Conservation (phyloP, 2,113 vertebrate species). For the Ceuthmochares aereus region DNA sequence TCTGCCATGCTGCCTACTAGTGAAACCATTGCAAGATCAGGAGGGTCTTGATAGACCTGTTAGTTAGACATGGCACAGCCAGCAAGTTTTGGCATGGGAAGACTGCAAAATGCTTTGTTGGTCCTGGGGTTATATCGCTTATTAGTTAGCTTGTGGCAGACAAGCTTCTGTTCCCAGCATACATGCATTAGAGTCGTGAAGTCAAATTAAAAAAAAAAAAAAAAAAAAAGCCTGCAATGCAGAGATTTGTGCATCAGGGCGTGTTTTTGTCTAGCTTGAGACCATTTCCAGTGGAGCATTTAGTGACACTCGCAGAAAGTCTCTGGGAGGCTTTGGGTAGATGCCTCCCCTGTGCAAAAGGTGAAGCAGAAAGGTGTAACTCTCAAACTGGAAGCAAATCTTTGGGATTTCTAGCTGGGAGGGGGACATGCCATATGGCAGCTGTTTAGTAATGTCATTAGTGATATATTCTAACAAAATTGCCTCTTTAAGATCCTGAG, state of each 20-base stretch:
- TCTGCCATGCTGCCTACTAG: neutral
- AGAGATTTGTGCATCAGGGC: neutral
- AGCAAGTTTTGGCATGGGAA: neutral
- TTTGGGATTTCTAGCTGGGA: neutral
- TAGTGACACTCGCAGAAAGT: neutral
- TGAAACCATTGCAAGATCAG: neutral
- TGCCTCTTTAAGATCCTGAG: neutral
- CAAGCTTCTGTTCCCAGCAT: neutral
- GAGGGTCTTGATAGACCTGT: neutral
- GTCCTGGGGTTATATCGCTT: neutral
- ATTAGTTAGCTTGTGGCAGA: neutral
- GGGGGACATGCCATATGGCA: neutral
- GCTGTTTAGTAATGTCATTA: neutral
- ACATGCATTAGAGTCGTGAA: neutral
- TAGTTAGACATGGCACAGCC: neutral
- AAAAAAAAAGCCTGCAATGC: no score
- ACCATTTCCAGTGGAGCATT: neutral
- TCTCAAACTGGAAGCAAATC: neutral
- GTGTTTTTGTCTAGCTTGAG: neutral
- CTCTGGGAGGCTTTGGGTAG: neutral
- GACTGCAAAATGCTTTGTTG: neutral
- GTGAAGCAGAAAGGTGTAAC: neutral
- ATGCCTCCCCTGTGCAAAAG: neutral
- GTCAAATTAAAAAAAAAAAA: neutral
- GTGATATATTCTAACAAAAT: neutral